phyloP scores from a whole-genome alignment of 2,888 invertebrate species.

The Ennomos erosarius region DNA sequence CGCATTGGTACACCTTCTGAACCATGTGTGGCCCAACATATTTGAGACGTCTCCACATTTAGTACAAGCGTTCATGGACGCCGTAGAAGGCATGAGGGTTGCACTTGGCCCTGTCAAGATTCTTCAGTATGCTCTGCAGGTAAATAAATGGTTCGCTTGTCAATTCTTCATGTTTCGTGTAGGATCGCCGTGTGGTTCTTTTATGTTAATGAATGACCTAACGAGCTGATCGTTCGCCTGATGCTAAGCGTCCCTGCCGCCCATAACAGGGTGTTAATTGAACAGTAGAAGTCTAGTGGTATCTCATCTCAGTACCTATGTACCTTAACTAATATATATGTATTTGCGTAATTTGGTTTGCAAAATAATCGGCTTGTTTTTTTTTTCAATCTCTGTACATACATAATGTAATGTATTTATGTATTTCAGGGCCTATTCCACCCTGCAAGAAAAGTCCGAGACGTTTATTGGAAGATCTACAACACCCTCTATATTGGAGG shows the following conservation, averaged over 20 bases:
- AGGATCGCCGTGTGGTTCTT: too few relatives aligned
- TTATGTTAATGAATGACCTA: too few relatives aligned
- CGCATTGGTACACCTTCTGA: slow-evolving; percentile 97
- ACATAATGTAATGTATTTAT: slow-evolving; percentile 7
- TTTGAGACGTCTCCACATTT: slow-evolving; percentile 99
- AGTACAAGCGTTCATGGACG: slow-evolving; percentile 99
- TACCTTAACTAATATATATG: too few relatives aligned
- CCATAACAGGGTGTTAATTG: too few relatives aligned
- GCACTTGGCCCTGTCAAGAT: slow-evolving; percentile 98
- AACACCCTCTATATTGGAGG: slow-evolving; percentile 99
- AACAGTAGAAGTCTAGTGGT: too few relatives aligned
- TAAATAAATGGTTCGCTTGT: slow-evolving; percentile 55
- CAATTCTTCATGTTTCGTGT: too few relatives aligned
- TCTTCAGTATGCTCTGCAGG: slow-evolving; percentile 97
- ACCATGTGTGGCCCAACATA: slow-evolving; percentile 99
- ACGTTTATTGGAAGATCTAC: slow-evolving; percentile 99
- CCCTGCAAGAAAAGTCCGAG: slow-evolving; percentile 99
- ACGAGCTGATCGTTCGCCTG: too few relatives aligned
- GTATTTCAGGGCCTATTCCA: slow-evolving; percentile 96
- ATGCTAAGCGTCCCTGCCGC: too few relatives aligned
- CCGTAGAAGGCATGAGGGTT: slow-evolving; percentile 98
- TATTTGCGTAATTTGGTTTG: too few relatives aligned
- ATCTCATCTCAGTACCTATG: too few relatives aligned
- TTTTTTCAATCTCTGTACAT: too few relatives aligned
- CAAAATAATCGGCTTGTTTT: too few relatives aligned